Conservation (phyloP, 2,888 invertebrate genomes). For the Glaucopsyche alexis region DNA sequence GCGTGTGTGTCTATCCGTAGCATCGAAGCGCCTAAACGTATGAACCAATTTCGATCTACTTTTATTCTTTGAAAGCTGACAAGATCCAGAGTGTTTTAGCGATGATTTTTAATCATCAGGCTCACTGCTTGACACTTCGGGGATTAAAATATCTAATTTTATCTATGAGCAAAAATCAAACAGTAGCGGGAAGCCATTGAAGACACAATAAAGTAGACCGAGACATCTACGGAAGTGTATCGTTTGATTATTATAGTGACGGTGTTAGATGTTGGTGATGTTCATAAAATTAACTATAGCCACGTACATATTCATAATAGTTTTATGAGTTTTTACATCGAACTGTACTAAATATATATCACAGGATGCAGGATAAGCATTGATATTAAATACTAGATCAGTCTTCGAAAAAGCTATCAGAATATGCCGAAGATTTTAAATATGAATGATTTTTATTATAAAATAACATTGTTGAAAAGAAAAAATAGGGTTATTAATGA, state of each 20-base stretch:
- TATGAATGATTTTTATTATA: no score
- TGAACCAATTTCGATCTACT: no score
- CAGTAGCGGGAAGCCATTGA: slow-evolving; percentile 10
- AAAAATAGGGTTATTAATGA: not conserved
- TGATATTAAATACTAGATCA: slow-evolving; percentile 12
- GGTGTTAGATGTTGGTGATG: slow-evolving; percentile 50
- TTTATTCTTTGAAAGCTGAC: no score
- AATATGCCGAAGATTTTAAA: no score
- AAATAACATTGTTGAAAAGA: not conserved
- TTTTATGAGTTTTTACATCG: slow-evolving; percentile 72
- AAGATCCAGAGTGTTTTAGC: no score
- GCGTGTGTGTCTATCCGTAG: no score
- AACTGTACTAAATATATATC: slow-evolving; percentile 57
- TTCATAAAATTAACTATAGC: slow-evolving; percentile 64
- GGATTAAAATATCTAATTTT: not conserved
- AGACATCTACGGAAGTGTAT: slow-evolving; percentile 56
- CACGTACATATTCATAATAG: slow-evolving; percentile 68
- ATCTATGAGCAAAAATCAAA: not conserved
- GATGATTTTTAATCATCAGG: no score
- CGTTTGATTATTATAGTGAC: slow-evolving; percentile 65
- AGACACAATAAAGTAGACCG: not conserved
- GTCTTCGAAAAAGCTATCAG: no score
- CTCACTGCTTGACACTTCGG: no score
- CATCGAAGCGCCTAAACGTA: no score
- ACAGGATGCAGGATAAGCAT: slow-evolving; percentile 60